phyloP scores from a whole-genome alignment of 2,113 vertebrate species.

The Takifugu flavidus region DNA sequence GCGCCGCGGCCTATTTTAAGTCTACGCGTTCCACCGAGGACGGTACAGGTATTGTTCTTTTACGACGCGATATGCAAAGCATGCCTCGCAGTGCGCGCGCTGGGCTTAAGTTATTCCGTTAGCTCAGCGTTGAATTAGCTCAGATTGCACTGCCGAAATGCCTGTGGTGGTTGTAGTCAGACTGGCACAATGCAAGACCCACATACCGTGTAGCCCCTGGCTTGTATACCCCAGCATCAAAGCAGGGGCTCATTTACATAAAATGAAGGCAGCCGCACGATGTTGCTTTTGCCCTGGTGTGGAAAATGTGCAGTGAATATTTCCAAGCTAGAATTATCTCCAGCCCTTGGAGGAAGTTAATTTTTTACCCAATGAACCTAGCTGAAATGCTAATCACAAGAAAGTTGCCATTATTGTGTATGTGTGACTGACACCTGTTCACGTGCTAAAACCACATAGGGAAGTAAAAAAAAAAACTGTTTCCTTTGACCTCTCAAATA shows the following conservation, averaged over 20 bases:
- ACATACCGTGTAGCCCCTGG: constrained; percentile 6
- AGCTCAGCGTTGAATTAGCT: not conserved
- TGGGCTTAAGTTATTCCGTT: not conserved
- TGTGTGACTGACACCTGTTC: not conserved
- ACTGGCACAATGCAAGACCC: constrained; percentile 7
- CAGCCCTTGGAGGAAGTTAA: not conserved
- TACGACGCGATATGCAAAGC: constrained; percentile 15
- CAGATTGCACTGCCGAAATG: constrained; percentile 10
- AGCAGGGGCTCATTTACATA: constrained; percentile 3
- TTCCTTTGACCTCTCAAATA: constrained; percentile 12
- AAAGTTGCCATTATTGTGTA: no score
- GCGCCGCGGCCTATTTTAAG: constrained; percentile 14
- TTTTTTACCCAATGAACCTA: not conserved
- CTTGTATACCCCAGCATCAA: constrained; percentile 8
- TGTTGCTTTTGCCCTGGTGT: not conserved
- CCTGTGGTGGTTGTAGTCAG: constrained; percentile 4
- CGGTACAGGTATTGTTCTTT: not conserved
- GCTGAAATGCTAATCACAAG: no score
- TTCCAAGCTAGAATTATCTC: constrained; percentile 13
- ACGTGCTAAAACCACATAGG: not conserved
- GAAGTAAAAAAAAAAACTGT: not conserved
- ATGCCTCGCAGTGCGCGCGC: not conserved
- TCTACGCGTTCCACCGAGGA: constrained; percentile 1
- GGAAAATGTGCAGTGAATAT: not conserved
- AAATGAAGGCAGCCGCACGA: constrained; percentile 10